Evolutionary conservation across 2,113 vertebrate genomes (phyloP).

Genomic region (Ptilonorhynchus violaceus): DNA sequence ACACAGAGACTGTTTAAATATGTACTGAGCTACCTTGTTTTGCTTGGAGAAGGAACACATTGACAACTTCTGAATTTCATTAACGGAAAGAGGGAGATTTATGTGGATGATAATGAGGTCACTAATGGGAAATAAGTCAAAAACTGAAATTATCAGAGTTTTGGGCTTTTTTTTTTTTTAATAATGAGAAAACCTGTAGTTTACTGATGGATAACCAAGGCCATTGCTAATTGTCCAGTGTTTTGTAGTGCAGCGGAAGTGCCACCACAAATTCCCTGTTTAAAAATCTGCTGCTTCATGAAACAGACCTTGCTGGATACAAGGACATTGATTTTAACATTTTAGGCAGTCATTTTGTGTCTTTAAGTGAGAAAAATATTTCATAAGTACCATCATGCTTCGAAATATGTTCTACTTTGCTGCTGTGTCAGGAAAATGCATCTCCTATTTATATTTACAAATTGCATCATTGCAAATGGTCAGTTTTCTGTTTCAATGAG

Average conservation of each 20-base stretch:
- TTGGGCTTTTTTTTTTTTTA: background rate
- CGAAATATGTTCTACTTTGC: background rate
- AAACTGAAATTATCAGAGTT: background rate
- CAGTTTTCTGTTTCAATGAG: background rate
- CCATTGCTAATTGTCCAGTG: background rate
- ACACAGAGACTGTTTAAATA: background rate
- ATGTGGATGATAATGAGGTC: background rate
- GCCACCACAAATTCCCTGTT: background rate
- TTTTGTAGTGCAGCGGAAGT: background rate
- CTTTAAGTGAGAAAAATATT: background rate
- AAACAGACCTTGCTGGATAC: background rate
- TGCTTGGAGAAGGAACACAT: background rate
- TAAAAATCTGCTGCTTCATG: background rate
- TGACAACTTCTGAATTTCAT: background rate
- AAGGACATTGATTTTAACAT: background rate
- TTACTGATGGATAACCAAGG: background rate
- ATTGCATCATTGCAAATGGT: background rate
- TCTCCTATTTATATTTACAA: slow-evolving; percentile 40
- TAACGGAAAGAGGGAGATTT: background rate
- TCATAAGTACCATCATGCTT: background rate
- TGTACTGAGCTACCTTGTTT: background rate
- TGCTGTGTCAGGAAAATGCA: background rate
- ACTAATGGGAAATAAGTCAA: background rate
- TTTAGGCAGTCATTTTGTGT: background rate
- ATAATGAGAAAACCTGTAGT: background rate